These are phyloP conservation scores for Zeus faber DNA, from an alignment of 2,113 vertebrate species.

Conservation along the genomic window DNA sequence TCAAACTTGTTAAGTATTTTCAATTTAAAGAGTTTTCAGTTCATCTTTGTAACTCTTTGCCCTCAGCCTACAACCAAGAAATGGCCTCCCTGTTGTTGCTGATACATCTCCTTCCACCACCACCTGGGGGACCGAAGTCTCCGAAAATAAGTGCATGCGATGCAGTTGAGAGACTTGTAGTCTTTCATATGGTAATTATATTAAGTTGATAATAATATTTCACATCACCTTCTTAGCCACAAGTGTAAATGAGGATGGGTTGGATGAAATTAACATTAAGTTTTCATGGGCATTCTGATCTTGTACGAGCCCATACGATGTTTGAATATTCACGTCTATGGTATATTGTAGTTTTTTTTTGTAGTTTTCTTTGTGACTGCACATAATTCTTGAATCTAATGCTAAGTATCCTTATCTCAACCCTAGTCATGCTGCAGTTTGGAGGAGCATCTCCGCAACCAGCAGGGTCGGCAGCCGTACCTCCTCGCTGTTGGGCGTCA, in stretches of 20 bases:
- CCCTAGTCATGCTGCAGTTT: conserved; percentile 30
- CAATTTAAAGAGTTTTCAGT: too few species aligned
- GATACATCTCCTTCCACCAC: conserved; percentile 39
- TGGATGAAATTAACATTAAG: too few species aligned
- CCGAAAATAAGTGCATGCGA: conserved; percentile 19
- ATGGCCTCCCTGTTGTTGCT: conserved; percentile 31
- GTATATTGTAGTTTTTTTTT: too few species aligned
- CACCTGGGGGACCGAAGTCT: conserved; percentile 17
- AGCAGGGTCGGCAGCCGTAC: conserved; percentile 15
- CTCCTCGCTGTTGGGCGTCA: conserved; percentile 15
- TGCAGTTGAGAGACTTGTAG: too few species aligned
- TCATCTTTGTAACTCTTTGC: too few species aligned
- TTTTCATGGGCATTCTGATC: too few species aligned
- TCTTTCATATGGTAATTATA: too few species aligned
- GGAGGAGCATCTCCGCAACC: conserved; percentile 16
- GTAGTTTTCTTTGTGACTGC: not conserved
- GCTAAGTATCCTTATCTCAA: not conserved
- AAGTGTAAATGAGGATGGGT: too few species aligned
- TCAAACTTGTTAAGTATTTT: too few species aligned
- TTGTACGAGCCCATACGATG: conserved; percentile 30
- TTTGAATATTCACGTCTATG: not conserved
- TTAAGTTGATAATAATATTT: too few species aligned
- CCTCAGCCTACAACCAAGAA: conserved; percentile 30
- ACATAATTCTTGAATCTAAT: not conserved
- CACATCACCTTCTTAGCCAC: too few species aligned